Base-by-base conservation (phyloP, 2,113 vertebrate genomes). In the Anseranas semipalmata region DNA sequence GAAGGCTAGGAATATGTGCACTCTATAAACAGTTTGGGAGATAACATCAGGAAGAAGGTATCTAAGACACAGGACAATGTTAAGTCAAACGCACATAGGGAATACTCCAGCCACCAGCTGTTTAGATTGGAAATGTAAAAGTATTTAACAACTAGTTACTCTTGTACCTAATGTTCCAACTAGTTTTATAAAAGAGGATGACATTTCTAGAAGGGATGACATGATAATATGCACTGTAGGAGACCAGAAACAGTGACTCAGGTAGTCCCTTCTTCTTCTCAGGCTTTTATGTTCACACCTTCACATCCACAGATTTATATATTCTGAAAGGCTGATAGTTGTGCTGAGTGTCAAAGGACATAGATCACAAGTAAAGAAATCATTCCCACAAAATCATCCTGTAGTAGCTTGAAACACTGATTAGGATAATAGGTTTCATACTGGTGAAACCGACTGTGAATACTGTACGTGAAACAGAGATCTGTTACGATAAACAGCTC, bases 191-290 rank as follows among this genome's bases (percentile, higher is more conserved):
- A 78, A 65, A 67, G 50, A 60, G 9, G 5, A 4, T 68, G 67
- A 56, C n/a, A 72, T 91, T 89, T 91, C 80, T 91, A 67, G 80
- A 91, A 63, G 39, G 84, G 33, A 15, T 53, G 33, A 52, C 45
- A 67, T 0, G 4, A 62, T 21, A 62, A 37, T 32, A 27, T 2
- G 2, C 0, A 0, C 22, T 62, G 75, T 62, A 92, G 71, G 30
- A 74, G 78, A 15, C 78, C 73, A 59, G 85, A 84, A 93, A 83
- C 43, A 59, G 62, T 59, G 73, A 67, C 73, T 75, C 19, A 5
- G 16, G 16, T 55, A 48, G n/a, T 63, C 32, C 53, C 46, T 39
- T 74, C 77, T 95, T 48, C 56, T 78, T 45, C 41, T 94, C 68
- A 68, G 62, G 43, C 72, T 89, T 72, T 71, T 50, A 32, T 1